Conservation (phyloP, 2,888 invertebrate species). For the Pollenia amentaria region DNA sequence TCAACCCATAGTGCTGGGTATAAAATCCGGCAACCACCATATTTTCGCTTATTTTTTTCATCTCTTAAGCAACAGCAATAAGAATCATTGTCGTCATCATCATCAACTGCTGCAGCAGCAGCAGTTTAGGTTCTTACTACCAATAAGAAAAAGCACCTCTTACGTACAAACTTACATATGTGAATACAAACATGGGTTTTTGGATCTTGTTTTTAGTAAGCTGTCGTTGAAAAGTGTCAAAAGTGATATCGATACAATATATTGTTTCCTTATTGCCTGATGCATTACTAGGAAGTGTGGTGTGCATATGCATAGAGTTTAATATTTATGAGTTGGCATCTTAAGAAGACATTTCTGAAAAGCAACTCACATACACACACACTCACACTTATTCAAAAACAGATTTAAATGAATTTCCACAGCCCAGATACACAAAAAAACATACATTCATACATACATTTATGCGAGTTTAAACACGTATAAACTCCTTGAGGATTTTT, state of each 20-base stretch:
- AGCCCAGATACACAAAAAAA: slow-evolving; percentile 3
- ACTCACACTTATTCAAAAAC: not conserved
- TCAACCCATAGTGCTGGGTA: slow-evolving; percentile 43
- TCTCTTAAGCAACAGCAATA: slow-evolving; percentile 55
- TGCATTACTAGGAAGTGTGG: slow-evolving; percentile 70
- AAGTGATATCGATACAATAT: slow-evolving; percentile 75
- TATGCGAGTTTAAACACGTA: not conserved
- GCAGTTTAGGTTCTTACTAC: slow-evolving; percentile 56
- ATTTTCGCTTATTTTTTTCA: not conserved
- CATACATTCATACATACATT: not conserved
- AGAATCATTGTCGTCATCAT: slow-evolving; percentile 67
- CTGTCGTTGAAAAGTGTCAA: slow-evolving; percentile 74
- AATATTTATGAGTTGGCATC: slow-evolving; percentile 73
- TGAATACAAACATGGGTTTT: slow-evolving; percentile 28
- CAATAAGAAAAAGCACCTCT: not conserved
- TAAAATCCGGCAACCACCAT: slow-evolving; percentile 66
- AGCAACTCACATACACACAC: slow-evolving; percentile 6
- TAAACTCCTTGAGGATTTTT: slow-evolving; percentile 30
- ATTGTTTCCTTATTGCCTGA: slow-evolving; percentile 74
- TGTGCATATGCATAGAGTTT: slow-evolving; percentile 61
- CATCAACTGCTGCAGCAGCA: slow-evolving; percentile 64
- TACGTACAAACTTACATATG: not conserved
- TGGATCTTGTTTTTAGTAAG: slow-evolving; percentile 73
- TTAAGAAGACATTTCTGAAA: slow-evolving; percentile 68
- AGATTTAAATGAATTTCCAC: slow-evolving; percentile 49